phyloP scores from a whole-genome alignment of 2,888 invertebrate species.

The Drosophila pseudotalamancana region DNA sequence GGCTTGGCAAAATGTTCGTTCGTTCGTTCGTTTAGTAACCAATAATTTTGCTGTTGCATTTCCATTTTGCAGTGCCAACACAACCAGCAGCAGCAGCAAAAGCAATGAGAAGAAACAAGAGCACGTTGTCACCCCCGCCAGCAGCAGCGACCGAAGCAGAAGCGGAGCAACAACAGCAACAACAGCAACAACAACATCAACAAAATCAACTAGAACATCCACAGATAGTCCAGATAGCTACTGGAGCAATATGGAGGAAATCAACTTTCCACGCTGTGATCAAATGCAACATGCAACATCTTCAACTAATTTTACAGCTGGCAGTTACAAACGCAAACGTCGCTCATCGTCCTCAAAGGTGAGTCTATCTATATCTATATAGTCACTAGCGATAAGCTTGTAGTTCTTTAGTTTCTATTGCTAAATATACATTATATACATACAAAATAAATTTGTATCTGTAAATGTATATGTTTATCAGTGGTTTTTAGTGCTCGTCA shows the following conservation, averaged over 20 bases:
- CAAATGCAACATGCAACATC: slow-evolving; percentile 16
- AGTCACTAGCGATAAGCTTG: slow-evolving; percentile 1
- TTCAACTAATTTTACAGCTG: slow-evolving; percentile 10
- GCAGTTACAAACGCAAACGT: slow-evolving; percentile 45
- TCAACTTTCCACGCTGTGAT: slow-evolving; percentile 33
- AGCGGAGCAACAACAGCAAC: slow-evolving; percentile 27
- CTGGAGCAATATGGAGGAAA: slow-evolving; percentile 30
- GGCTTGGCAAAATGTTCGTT: slow-evolving; percentile 14
- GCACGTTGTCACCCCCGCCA: slow-evolving; percentile 41
- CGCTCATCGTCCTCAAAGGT: slow-evolving; percentile 26
- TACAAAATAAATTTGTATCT: neutral
- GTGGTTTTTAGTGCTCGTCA: neutral
- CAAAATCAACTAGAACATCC: slow-evolving; percentile 7
- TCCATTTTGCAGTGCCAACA: slow-evolving; percentile 52
- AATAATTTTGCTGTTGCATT: slow-evolving; percentile 11
- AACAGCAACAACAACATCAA: slow-evolving; percentile 3
- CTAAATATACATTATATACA: neutral
- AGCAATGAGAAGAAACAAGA: slow-evolving; percentile 43
- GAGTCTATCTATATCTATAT: slow-evolving; percentile 16
- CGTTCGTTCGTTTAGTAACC: neutral
- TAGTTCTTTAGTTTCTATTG: neutral
- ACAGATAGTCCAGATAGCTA: slow-evolving; percentile 7
- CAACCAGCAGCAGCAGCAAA: slow-evolving; percentile 47
- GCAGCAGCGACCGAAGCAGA: slow-evolving; percentile 42
- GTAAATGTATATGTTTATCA: neutral